Percentiles rank a stretch among this genome's conserved stretches.
These are phyloP conservation scores for Leistus spinibarbis DNA, from an alignment of 2,888 invertebrate species.

Conservation along the genomic window DNA sequence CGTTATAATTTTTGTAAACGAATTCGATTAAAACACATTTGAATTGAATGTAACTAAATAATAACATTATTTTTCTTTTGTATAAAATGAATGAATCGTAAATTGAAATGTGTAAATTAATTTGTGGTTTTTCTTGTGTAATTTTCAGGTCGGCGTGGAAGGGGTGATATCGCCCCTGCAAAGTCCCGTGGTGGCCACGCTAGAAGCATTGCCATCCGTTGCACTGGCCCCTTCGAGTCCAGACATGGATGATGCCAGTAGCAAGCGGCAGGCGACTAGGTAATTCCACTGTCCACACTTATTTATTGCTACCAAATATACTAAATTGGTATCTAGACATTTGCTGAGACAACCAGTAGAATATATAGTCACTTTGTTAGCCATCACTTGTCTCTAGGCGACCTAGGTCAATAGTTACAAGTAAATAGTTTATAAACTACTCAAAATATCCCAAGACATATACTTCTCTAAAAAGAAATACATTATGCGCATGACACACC, in stretches of 20 bases:
- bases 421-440: too few species aligned
- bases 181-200: conserved; percentile 36
- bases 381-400: neutral
- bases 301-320: neutral
- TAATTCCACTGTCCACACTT: conserved; percentile 44
- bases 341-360: neutral
- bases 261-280: conserved; percentile 75
- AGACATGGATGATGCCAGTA: conserved; percentile 75
- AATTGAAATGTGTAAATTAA: neutral
- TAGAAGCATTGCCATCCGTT: conserved; percentile 44
- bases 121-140: neutral
- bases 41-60: too few species aligned
- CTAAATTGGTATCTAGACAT: neutral
- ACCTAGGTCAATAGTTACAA: neutral
- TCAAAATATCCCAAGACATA: too few species aligned
- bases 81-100: too few species aligned
- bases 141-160: conserved; percentile 25
- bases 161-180: conserved; percentile 35
- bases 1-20: too few species aligned
- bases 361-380: neutral
- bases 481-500: too few species aligned
- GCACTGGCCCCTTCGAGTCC: conserved; percentile 60
- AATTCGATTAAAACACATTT: too few species aligned
- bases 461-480: too few species aligned
- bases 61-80: too few species aligned